phyloP scores from a whole-genome alignment of 1,140 invertebrate genomes.

The Tribolium castaneum region DNA sequence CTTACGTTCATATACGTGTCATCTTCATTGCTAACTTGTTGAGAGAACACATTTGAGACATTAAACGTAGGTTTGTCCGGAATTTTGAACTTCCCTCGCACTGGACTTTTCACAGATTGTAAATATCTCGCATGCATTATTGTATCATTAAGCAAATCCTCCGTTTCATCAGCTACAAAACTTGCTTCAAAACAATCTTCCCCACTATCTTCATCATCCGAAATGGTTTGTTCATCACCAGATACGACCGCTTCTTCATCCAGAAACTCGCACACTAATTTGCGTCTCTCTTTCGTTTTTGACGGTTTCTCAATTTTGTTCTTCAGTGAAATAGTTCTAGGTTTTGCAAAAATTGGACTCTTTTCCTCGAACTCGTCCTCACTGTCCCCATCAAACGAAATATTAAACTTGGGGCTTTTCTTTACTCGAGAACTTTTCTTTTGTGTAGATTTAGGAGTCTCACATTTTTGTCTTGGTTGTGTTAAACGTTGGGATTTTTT shows the following conservation, averaged over 20 bases:
- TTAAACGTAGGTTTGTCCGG: slow-evolving; percentile 29
- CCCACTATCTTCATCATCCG: slow-evolving; percentile 55
- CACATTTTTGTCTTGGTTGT: not conserved
- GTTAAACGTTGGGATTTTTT: not conserved
- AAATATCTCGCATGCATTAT: slow-evolving; percentile 59
- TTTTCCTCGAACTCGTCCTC: slow-evolving; percentile 51
- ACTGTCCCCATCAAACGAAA: slow-evolving; percentile 30
- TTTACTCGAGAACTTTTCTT: not conserved
- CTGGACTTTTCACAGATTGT: slow-evolving; percentile 56
- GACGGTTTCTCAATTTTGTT: slow-evolving; percentile 4
- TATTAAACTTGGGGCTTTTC: not conserved
- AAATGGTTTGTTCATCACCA: slow-evolving; percentile 49
- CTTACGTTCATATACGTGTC: slow-evolving; percentile 58
- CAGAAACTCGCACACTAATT: slow-evolving; percentile 49
- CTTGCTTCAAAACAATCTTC: slow-evolving; percentile 57
- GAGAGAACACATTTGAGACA: slow-evolving; percentile 54
- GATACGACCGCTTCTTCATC: slow-evolving; percentile 57
- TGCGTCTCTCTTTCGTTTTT: not conserved
- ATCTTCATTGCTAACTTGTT: slow-evolving; percentile 47
- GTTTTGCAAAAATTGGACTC: slow-evolving; percentile 30
- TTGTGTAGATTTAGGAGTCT: slow-evolving; percentile 9
- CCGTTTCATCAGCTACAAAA: slow-evolving; percentile 60
- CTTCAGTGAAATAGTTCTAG: not conserved
- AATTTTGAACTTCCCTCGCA: slow-evolving; percentile 50
- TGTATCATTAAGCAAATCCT: slow-evolving; percentile 47